These are phyloP conservation scores for Drosophila longiperda DNA, from an alignment of 2,888 invertebrate genomes.

Conservation along the genomic window DNA sequence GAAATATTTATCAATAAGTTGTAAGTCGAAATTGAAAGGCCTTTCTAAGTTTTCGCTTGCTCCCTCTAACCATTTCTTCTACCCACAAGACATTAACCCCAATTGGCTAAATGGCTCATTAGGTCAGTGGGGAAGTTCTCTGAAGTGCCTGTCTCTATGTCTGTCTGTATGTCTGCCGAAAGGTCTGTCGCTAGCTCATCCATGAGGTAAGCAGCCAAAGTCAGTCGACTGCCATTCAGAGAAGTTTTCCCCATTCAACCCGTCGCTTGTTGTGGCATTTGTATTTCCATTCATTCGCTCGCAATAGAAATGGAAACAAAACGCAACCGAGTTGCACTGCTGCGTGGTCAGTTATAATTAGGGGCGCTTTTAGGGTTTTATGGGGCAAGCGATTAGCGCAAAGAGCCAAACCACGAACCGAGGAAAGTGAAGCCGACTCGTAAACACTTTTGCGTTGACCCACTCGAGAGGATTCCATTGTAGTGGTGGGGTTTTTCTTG, in stretches of 20 bases:
- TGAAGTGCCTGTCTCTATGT: constrained; percentile 18
- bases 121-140: constrained; percentile 75
- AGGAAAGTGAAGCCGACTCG: constrained; percentile 36
- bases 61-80: constrained; percentile 8
- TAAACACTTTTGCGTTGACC: constrained; percentile 63
- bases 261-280: constrained; percentile 39
- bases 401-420: constrained; percentile 26
- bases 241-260: constrained; percentile 58
- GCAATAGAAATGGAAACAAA: constrained; percentile 42
- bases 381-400: constrained; percentile 70
- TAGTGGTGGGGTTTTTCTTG: neutral
- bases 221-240: constrained; percentile 51
- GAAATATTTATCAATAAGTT: constrained; percentile 70
- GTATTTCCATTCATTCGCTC: constrained; percentile 28
- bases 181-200: constrained; percentile 23
- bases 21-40: constrained; percentile 49
- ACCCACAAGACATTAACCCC: constrained; percentile 74
- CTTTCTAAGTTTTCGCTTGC: neutral
- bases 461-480: constrained; percentile 21
- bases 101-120: constrained; percentile 83
- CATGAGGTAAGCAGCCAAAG: constrained; percentile 42
- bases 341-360: constrained; percentile 82
- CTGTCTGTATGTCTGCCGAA: constrained; percentile 12
- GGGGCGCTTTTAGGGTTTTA: constrained; percentile 64
- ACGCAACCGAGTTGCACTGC: constrained; percentile 68